A percentile compares a stretch with the other conserved stretches of the same genome.
Conservation (phyloP, 2,113 vertebrate species). For the Tursiops truncatus region DNA sequence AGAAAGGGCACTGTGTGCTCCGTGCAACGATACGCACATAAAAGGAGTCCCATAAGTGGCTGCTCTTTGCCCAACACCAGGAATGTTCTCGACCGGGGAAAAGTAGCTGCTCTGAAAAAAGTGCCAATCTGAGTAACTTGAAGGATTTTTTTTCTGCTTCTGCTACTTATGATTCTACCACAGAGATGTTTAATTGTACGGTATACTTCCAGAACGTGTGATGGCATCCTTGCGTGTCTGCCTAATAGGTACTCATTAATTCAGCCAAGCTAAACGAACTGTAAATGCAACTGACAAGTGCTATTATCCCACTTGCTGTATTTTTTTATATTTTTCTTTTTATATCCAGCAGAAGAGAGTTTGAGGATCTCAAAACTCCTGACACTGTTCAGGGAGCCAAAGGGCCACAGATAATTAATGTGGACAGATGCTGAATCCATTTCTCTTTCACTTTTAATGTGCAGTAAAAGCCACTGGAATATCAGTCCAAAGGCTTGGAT, state of each 20-base stretch:
- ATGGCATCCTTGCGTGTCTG: constrained; percentile 68
- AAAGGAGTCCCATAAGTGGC: neutral
- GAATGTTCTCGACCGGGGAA: constrained; percentile 5
- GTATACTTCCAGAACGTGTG: constrained; percentile 64
- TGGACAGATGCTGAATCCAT: constrained; percentile 50
- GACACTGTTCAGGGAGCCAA: constrained; percentile 53
- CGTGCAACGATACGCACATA: neutral
- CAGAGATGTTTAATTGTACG: constrained; percentile 64
- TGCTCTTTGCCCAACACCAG: neutral
- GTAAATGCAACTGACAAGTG: constrained; percentile 78
- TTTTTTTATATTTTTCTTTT: constrained; percentile 60
- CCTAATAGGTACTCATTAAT: constrained; percentile 78
- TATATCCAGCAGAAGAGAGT: constrained; percentile 78
- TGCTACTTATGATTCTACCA: constrained; percentile 69
- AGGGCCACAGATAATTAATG: constrained; percentile 65
- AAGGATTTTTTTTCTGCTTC: constrained; percentile 45
- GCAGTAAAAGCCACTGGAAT: constrained; percentile 38
- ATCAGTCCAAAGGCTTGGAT: neutral
- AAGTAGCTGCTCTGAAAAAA: constrained; percentile 43
- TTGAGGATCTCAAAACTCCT: constrained; percentile 51
- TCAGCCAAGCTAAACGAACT: constrained; percentile 79
- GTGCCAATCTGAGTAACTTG: neutral
- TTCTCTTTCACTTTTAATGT: constrained; percentile 76
- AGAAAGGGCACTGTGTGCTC: neutral
- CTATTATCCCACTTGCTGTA: constrained; percentile 67